phyloP scores from a whole-genome alignment of 2,113 vertebrate species.

The Noctilio leporinus region DNA sequence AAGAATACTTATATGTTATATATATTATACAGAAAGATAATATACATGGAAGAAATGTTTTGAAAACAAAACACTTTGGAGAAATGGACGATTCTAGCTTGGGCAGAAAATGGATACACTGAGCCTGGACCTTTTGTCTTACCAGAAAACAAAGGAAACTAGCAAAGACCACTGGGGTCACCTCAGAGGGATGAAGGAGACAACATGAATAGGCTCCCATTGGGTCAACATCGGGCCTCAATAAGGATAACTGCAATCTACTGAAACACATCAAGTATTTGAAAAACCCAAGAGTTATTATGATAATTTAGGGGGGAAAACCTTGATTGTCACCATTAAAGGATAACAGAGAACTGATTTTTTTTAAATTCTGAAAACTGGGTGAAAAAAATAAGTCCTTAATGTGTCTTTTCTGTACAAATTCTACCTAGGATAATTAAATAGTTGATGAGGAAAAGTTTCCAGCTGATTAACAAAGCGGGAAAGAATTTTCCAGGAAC shows the following conservation, averaged over 20 bases:
- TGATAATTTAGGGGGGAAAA: not conserved
- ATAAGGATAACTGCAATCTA: not conserved
- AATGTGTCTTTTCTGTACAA: not conserved
- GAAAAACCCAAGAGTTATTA: not conserved
- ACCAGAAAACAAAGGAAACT: not conserved
- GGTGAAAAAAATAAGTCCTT: not conserved
- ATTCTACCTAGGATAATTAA: not conserved
- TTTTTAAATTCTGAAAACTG: not conserved
- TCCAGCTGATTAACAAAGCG: not conserved
- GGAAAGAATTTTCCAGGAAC: not conserved
- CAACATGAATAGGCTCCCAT: not conserved
- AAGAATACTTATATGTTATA: not conserved
- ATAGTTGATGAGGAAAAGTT: not conserved
- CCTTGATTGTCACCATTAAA: not conserved
- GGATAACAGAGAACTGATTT: not conserved
- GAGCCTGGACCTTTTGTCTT: not conserved
- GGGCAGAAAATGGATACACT: not conserved
- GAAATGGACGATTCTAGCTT: not conserved
- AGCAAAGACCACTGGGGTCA: not conserved
- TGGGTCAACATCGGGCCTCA: not conserved
- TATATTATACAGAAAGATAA: not conserved
- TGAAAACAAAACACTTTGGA: not conserved
- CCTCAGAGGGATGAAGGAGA: not conserved
- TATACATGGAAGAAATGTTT: not conserved
- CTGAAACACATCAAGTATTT: not conserved